These are phyloP conservation scores for Eumerus sabulonum DNA, from an alignment of 2,888 invertebrate genomes.

Conservation along the genomic window DNA sequence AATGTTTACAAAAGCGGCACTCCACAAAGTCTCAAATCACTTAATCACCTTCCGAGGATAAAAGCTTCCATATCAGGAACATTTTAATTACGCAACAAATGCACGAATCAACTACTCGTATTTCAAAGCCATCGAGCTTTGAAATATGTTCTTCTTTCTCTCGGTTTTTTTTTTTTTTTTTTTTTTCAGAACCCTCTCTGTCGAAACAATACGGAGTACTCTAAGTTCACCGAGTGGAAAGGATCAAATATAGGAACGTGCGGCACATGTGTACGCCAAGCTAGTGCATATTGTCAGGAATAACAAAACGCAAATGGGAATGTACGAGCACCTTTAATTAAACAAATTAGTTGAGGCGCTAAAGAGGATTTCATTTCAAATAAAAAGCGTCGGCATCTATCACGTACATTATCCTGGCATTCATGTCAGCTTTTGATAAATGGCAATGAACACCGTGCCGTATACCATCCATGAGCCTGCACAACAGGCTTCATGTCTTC, in stretches of 20 bases:
- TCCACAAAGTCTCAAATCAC: conserved; percentile 2
- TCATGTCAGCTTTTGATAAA: conserved; percentile 45
- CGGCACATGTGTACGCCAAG: not conserved
- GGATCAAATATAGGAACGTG: not conserved
- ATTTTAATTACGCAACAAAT: conserved; percentile 26
- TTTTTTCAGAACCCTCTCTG: no score
- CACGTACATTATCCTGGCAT: conserved; percentile 40
- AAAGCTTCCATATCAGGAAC: conserved; percentile 27
- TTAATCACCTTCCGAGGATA: conserved; percentile 33
- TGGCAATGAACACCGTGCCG: conserved; percentile 27
- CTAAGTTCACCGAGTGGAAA: not conserved
- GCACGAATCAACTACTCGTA: no score
- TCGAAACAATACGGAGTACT: no score
- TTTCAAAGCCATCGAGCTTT: no score
- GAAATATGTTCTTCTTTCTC: not conserved
- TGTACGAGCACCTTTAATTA: conserved; percentile 45
- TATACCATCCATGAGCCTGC: no score
- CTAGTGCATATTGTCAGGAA: not conserved
- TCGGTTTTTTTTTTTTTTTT: not conserved
- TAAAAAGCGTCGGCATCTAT: conserved; percentile 36
- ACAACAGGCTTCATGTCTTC: not conserved
- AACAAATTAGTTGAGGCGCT: conserved; percentile 47
- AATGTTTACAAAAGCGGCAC: no score
- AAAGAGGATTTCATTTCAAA: conserved; percentile 22
- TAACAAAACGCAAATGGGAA: conserved; percentile 17